Evolutionary conservation across 2,113 vertebrate species (phyloP), one percentile per base, ranked within the genome.

Genomic region (Speoplatyrhinus poulsoni): DNA sequence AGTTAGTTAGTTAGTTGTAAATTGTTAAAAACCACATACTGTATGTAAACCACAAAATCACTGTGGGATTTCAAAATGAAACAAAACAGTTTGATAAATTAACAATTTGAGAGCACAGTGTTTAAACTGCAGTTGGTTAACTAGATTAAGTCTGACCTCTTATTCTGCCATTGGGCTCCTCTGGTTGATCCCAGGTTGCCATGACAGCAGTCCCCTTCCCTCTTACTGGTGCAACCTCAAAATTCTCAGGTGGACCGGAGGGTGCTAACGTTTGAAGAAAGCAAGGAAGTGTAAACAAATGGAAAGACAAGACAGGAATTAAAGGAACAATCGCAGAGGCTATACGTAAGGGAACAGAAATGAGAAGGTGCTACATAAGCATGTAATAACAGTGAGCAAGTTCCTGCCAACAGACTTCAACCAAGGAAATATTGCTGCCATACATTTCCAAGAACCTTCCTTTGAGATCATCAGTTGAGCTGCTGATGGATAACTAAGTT

Each of bases 181-280:
- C 92, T 63, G 98, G 94, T 9, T 93, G 91, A 54, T 99, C 95
- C 98, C 98, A 99, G 46, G 95, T 94, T 49, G 93, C 96, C 16
- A 90, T 94, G 66, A 97, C 96, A 54, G 95, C 94, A 0, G 95
- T 96, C 46, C 94, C 92, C 84, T 97, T 95, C 62, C 95, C 95
- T 72, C 93, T 90, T 9, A 98, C 82, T 1, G 95, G 94, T 88
- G 94, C 95, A 72, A 98, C 95, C 6, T 94, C 92, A 69, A 99
- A 93, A 90, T 97, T 97, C 86, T 98, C 96, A 47, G 98, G 98
- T 65, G 96, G 94, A 2, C 92, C 93, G 60, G 95, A 87, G 59
- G 98, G 98, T 84, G 95, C 98, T 99, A 59, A 50, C 5, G 67
- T 75, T 63, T 58, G 72, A 58, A 86, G 65, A 82, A 67, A 82